Evolutionary conservation across 2,888 invertebrate genomes (phyloP), one percentile per base, ranked within the genome.

Genomic region (Mechanitis mazaeus): DNA sequence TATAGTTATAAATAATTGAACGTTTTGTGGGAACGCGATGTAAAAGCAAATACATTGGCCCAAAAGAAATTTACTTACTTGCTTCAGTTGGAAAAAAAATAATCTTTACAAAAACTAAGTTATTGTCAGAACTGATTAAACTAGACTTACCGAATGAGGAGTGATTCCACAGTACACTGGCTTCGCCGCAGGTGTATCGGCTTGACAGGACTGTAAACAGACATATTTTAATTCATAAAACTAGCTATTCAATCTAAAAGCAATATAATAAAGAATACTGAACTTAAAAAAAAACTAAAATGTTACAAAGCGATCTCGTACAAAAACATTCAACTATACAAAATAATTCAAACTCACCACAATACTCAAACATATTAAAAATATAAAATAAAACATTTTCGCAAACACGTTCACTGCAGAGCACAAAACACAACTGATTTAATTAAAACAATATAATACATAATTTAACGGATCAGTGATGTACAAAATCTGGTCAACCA

Each of bases 111-210:
- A 20, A 20, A 20, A 20, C 20, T 20, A 20, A 20, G 20, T 20
- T 20, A 20, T 20, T 20, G 1, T 20, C 20, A 20, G 20, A 20
- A 20, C 20, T 20, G 7, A 42, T 3, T 42, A 42, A 9, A 42
- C 2, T 42, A 42, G 42, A 42, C 75, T 72, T 66, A 79, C 80
- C 45, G 65, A 59, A 0, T 28, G 31, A 0, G 81, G 81, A 2
- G 73, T 68, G 6, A 68, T 59, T 0, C 78, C 74, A 58, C 81
- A 81, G 38, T 45, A 65, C 1, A 78, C 67, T 1, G 70, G 70
- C 9, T 73, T 64, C 7, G 64, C 60, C 0, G 63, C 67, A 0
- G 68, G 67, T 3, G 64, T 46, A 20, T 72, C 72, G 6, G 70
- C 75, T 31, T 65, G 59, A 54, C 73, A 71, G 20, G 59, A 67